phyloP scores from a whole-genome alignment of 2,888 invertebrate species.

The Apoda limacodes region DNA sequence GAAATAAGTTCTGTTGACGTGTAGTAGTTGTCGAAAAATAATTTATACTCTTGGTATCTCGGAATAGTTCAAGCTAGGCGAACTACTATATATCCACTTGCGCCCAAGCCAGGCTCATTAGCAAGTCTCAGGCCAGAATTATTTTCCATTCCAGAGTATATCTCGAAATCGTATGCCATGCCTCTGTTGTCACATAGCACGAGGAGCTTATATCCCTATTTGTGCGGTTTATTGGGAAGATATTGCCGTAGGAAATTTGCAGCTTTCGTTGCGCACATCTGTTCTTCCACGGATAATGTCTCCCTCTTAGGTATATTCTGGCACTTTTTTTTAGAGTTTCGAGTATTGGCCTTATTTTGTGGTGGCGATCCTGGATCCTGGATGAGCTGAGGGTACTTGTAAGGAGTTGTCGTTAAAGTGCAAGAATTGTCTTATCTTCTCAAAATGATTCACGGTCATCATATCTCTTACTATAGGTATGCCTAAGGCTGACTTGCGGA shows the following conservation, averaged over 20 bases:
- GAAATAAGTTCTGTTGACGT: constrained; percentile 15
- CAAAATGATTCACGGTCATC: no score
- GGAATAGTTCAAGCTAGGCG: constrained; percentile 8
- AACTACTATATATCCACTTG: constrained; percentile 6
- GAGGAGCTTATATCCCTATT: constrained; percentile 16
- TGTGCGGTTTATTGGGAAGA: constrained; percentile 16
- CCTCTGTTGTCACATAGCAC: constrained; percentile 16
- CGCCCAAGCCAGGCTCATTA: constrained; percentile 1
- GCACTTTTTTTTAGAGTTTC: constrained; percentile 12
- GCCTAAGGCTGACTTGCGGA: no score
- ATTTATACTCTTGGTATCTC: constrained; percentile 7
- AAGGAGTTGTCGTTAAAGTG: constrained; percentile 14
- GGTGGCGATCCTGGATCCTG: constrained; percentile 9
- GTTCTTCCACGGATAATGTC: constrained; percentile 12
- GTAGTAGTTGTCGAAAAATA: constrained; percentile 18
- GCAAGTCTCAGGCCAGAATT: constrained; percentile 3
- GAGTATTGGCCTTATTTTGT: constrained; percentile 9
- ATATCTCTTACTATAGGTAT: no score
- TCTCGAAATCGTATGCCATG: constrained; percentile 15
- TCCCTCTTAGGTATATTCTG: constrained; percentile 9
- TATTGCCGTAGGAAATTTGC: constrained; percentile 14
- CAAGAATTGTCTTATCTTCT: constrained; percentile 14
- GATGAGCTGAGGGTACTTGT: constrained; percentile 1
- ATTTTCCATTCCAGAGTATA: constrained; percentile 13
- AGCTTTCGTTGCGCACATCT: constrained; percentile 17